These are phyloP conservation scores for Periophthalmus magnuspinnatus DNA, from an alignment of 2,797 vertebrate species.

Conservation along the genomic window DNA sequence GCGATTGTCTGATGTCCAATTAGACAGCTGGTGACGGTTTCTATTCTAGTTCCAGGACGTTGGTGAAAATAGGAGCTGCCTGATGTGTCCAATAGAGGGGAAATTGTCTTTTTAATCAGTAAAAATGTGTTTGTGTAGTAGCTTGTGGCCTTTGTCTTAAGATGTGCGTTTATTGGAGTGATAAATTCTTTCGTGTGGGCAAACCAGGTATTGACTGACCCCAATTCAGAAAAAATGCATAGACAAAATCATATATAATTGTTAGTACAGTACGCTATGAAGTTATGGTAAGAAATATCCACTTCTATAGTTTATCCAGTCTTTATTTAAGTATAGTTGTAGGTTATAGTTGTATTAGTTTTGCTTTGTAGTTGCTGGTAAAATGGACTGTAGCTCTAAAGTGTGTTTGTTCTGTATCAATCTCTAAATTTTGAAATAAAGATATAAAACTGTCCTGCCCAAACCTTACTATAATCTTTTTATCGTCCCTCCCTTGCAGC, in stretches of 20 bases:
- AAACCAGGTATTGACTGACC: background rate
- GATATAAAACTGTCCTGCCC: too few species aligned
- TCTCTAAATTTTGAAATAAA: too few species aligned
- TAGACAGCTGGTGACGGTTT: conserved; percentile 5
- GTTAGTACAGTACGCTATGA: too few species aligned
- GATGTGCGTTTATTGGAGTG: background rate
- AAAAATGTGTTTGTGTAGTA: background rate
- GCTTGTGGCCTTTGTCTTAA: background rate
- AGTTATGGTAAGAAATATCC: too few species aligned
- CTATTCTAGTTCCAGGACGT: conserved; percentile 5
- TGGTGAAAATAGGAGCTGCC: background rate
- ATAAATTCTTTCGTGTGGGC: background rate
- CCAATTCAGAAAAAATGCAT: background rate
- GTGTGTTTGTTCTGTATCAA: too few species aligned
- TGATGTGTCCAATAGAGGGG: background rate
- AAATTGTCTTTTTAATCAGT: background rate
- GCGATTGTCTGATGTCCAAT: conserved; percentile 4
- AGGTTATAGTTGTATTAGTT: too few species aligned
- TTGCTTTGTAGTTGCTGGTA: too few species aligned
- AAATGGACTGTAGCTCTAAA: too few species aligned
- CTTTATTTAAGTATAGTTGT: too few species aligned
- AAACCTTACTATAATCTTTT: background rate
- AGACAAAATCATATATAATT: too few species aligned
- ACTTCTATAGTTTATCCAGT: too few species aligned
- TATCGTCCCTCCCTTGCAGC: conserved; percentile 14